Evolutionary conservation across 2,113 vertebrate genomes (phyloP).

Genomic region (Turdus rufiventris): DNA sequence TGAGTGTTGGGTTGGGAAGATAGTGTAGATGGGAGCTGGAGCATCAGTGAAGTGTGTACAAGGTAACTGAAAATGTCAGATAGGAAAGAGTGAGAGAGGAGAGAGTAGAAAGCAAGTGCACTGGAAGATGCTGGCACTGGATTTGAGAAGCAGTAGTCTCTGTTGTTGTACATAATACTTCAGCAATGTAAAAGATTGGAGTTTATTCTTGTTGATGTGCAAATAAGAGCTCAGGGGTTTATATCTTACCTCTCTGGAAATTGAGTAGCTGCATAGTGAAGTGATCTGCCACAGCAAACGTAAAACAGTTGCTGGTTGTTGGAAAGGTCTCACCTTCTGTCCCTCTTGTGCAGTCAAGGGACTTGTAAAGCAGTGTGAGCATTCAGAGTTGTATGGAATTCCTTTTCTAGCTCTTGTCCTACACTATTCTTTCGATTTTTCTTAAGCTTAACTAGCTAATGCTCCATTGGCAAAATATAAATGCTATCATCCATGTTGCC

Average conservation of each 20-base stretch:
- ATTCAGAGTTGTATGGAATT: not conserved
- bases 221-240: not conserved
- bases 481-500: not conserved
- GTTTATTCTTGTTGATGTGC: not conserved
- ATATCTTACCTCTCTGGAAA: not conserved
- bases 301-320: not conserved
- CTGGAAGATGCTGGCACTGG: not conserved
- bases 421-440: not conserved
- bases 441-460: not conserved
- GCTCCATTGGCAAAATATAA: not conserved
- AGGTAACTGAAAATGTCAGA: not conserved
- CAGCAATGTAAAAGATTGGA: not conserved
- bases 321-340: not conserved
- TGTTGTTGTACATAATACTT: not conserved
- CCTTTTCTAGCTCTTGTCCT: not conserved
- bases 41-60: not conserved
- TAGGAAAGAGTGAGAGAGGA: not conserved
- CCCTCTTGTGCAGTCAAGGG: not conserved
- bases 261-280: not conserved
- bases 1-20: not conserved
- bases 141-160: not conserved
- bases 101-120: not conserved
- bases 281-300: not conserved
- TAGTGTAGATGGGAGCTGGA: not conserved
- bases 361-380: not conserved